Base-by-base conservation (phyloP, 2,113 vertebrate species). In the Athene noctua region DNA sequence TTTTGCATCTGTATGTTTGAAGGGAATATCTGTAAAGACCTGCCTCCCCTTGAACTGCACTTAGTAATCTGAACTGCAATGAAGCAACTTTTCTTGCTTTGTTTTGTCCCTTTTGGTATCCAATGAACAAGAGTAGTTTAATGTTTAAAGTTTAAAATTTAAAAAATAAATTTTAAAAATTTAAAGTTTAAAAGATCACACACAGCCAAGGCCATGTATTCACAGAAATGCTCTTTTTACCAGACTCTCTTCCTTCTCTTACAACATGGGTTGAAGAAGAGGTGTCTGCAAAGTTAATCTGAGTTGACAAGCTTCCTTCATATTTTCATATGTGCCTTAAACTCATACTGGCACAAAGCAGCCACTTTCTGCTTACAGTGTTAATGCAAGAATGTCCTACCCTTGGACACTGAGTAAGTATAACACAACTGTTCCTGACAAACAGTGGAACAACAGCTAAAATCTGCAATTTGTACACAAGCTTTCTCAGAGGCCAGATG, bases 281-380 rank as follows among this genome's bases (percentile, higher is more conserved):
- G 30, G 7, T 73, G 23, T 77, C 70, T 86, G 26, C 55, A 88
- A 83, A 88, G 40, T 40, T 96, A 94, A 96, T 92, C 49, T 55
- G 75, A 90, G 36, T 34, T 91, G 93, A 96, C 84, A 95, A 80
- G 61, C 18, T 86, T 95, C 72, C 77, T 92, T 94, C 77, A 92
- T 95, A 92, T 95, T 93, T 93, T 96, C 66, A 82, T 80, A 59
- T 15, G 34, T 52, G 58, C 57, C 74, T 77, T 91, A 80, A 86
- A 88, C 65, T 88, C 62, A 58, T 29, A 34, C 11, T 70, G 72
- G 55, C 22, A 81, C 51, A 87, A 68, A 88, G 46, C 82, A 94
- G 65, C 5, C 3, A 0, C 42, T 81, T 88, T 90, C 59, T 85
- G 75, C 82, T 89, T 52, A 10, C 13, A 12, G 25, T 66, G 57